Evolutionary conservation across 37 sponge, comb jelly and placozoan genomes (phyloP).

Genomic region (Cladorhizidae sp.): DNA sequence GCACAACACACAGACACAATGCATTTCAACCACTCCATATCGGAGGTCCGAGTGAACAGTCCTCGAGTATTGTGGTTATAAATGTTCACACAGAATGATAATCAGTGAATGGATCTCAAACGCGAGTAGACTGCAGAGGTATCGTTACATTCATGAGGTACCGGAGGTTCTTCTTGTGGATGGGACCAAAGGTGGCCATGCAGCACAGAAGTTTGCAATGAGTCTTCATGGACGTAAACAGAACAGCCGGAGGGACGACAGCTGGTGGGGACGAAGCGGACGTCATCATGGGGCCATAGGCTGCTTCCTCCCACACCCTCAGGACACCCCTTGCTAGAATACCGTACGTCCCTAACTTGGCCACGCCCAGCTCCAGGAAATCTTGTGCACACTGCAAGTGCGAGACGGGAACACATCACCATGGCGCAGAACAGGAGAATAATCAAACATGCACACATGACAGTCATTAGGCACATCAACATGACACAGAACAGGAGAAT

Average conservation of each 20-base stretch:
- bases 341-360: slow-evolving; percentile 31
- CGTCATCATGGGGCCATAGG: too few relatives aligned
- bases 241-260: neutral
- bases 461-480: too few relatives aligned
- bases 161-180: slow-evolving; percentile 70
- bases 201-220: slow-evolving; percentile 27
- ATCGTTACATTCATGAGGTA: neutral
- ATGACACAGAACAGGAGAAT: too few relatives aligned
- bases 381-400: slow-evolving; percentile 20
- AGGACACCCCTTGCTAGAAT: slow-evolving; percentile 42
- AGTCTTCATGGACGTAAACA: slow-evolving; percentile 16
- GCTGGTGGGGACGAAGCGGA: neutral
- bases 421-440: neutral
- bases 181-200: slow-evolving; percentile 59
- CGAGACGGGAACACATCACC: neutral
- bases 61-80: too few relatives aligned
- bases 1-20: too few relatives aligned
- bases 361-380: slow-evolving; percentile 47
- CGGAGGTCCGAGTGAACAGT: too few relatives aligned
- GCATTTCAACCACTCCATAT: too few relatives aligned
- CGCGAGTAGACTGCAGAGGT: too few relatives aligned
- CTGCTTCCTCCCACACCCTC: slow-evolving; percentile 26
- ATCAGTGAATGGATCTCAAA: too few relatives aligned
- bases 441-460: neutral
- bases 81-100: too few relatives aligned